A percentile compares a stretch with the other conserved stretches of the same genome.
These are phyloP conservation scores for Pipistrellus pipistrellus DNA, from an alignment of 2,797 vertebrate species.

Conservation along the genomic window DNA sequence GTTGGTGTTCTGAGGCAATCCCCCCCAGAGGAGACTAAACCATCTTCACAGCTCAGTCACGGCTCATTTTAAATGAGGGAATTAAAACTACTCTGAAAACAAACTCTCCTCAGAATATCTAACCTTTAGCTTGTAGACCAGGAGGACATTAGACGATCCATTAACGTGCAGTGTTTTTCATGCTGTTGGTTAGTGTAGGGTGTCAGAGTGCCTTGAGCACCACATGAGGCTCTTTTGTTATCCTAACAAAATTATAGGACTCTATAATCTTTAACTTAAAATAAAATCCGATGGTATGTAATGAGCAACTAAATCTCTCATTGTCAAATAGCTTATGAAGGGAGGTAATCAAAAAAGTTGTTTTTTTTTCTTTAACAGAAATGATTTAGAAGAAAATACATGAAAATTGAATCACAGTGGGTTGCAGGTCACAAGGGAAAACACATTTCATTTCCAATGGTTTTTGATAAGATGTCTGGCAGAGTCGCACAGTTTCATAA, in stretches of 20 bases:
- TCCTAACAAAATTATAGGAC: conserved; percentile 67
- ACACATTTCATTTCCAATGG: conserved; percentile 83
- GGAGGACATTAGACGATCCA: conserved; percentile 6
- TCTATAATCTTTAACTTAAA: conserved; percentile 70
- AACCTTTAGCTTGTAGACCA: conserved; percentile 5
- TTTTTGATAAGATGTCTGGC: conserved; percentile 85
- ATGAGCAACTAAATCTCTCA: conserved; percentile 55
- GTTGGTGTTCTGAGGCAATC: neutral
- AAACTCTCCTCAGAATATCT: neutral
- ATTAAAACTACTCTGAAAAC: neutral
- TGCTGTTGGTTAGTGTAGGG: neutral
- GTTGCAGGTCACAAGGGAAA: conserved; percentile 82
- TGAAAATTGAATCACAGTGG: conserved; percentile 78
- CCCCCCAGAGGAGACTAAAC: neutral
- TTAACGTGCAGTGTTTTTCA: neutral
- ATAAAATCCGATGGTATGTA: conserved; percentile 68
- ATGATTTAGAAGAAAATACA: conserved; percentile 47
- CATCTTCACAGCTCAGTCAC: neutral
- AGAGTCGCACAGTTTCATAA: conserved; percentile 85
- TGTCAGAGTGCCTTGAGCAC: neutral
- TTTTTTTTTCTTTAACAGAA: neutral
- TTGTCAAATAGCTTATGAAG: conserved; percentile 15
- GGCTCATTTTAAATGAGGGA: conserved; percentile 32
- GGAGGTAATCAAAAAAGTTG: neutral
- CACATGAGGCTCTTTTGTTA: neutral